Conservation (phyloP, 2,888 invertebrate species). For the Sinohyriopsis cumingii region DNA sequence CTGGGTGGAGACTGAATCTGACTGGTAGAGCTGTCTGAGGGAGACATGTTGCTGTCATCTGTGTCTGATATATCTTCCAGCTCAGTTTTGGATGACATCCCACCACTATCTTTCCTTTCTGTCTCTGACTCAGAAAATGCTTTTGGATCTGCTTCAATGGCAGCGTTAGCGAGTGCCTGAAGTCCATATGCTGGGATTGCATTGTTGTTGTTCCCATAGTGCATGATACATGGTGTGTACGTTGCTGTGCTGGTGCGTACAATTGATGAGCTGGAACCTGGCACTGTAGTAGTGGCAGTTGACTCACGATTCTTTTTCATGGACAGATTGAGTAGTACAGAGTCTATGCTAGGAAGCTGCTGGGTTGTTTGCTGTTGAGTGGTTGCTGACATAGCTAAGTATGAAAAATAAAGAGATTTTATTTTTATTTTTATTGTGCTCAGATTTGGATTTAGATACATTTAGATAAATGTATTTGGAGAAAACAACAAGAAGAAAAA, state of each 20-base stretch:
- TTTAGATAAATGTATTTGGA: no score
- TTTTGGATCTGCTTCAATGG: conserved; percentile 36
- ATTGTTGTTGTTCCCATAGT: no score
- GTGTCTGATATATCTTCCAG: conserved; percentile 35
- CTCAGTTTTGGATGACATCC: conserved; percentile 24
- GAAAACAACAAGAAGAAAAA: no score
- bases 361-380: conserved; percentile 12
- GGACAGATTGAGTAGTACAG: conserved; percentile 35
- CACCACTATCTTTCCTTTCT: conserved; percentile 18
- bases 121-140: conserved; percentile 21
- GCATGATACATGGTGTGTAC: no score
- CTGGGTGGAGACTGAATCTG: conserved; percentile 37
- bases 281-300: conserved; percentile 6
- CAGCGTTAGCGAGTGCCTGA: conserved; percentile 39
- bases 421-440: no score
- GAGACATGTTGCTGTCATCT: conserved; percentile 36
- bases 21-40: conserved; percentile 33
- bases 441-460: no score
- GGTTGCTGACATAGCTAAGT: neutral
- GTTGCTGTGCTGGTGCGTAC: no score
- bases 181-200: conserved; percentile 31
- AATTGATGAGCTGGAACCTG: no score
- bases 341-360: conserved; percentile 36
- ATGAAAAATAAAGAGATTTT: no score
- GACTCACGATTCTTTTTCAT: conserved; percentile 29